Conservation (phyloP, 2,113 vertebrate genomes). For the Saguinus midas region DNA sequence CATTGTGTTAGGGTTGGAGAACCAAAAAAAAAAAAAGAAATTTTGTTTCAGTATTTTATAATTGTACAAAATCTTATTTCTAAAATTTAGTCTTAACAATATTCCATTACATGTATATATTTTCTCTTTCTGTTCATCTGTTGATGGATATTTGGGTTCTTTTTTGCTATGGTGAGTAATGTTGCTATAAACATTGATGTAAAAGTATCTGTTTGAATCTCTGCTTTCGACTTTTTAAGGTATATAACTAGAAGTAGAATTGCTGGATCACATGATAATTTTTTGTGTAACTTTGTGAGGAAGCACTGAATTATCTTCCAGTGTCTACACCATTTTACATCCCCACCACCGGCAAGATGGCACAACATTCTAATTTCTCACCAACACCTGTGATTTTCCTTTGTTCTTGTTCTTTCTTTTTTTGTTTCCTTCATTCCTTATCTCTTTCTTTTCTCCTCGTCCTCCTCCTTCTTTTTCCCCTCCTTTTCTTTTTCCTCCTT, state of each 20-base stretch:
- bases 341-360: not conserved
- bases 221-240: not conserved
- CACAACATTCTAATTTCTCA: not conserved
- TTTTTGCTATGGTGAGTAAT: not conserved
- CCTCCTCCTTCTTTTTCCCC: too few relatives aligned
- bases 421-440: not conserved
- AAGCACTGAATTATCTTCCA: not conserved
- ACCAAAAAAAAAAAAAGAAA: not conserved
- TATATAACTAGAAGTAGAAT: not conserved
- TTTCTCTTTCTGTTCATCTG: not conserved
- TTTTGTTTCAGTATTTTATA: not conserved
- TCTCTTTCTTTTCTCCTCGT: not conserved
- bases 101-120: not conserved
- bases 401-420: too few relatives aligned
- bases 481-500: not conserved
- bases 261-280: not conserved
- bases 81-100: not conserved
- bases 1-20: not conserved
- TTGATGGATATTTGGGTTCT: not conserved
- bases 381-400: not conserved
- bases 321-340: not conserved
- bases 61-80: not conserved
- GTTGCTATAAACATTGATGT: not conserved
- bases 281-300: not conserved
- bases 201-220: not conserved